These are phyloP conservation scores for Coptodon rendalli DNA, from an alignment of 2,113 vertebrate genomes.

Conservation along the genomic window DNA sequence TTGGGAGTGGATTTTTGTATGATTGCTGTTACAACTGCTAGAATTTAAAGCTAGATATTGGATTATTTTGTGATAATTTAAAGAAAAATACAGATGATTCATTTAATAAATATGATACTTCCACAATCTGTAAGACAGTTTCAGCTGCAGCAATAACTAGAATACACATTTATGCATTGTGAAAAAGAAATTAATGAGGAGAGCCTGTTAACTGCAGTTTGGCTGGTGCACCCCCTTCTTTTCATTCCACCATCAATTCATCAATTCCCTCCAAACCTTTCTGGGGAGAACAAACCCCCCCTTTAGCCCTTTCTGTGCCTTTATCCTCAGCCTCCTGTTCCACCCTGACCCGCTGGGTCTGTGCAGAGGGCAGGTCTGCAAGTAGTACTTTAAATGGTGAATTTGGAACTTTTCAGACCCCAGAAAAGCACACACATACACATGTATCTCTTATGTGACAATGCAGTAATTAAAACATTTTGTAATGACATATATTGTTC, in stretches of 20 bases:
- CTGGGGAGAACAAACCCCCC: not conserved
- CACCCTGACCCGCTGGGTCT: not conserved
- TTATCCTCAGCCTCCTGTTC: not conserved
- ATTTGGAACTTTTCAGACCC: not conserved
- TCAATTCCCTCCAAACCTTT: not conserved
- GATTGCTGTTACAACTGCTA: not conserved
- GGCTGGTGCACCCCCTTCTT: not conserved
- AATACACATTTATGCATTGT: not conserved
- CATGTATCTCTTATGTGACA: not conserved
- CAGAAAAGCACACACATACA: not conserved
- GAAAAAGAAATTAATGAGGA: not conserved
- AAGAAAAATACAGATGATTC: not conserved
- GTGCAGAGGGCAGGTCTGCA: not conserved
- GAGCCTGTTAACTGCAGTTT: not conserved
- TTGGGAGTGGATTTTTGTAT: not conserved
- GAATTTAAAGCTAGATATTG: not conserved
- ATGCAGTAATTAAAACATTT: not conserved
- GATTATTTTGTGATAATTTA: not conserved
- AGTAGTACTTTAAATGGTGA: not conserved
- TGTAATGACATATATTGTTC: not conserved
- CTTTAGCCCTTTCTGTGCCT: not conserved
- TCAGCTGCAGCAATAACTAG: not conserved
- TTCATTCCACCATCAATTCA: not conserved
- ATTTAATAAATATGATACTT: not conserved
- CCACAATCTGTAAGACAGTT: not conserved